Base-by-base conservation (phyloP, 2,797 vertebrate species). In the Numenius phaeopus region DNA sequence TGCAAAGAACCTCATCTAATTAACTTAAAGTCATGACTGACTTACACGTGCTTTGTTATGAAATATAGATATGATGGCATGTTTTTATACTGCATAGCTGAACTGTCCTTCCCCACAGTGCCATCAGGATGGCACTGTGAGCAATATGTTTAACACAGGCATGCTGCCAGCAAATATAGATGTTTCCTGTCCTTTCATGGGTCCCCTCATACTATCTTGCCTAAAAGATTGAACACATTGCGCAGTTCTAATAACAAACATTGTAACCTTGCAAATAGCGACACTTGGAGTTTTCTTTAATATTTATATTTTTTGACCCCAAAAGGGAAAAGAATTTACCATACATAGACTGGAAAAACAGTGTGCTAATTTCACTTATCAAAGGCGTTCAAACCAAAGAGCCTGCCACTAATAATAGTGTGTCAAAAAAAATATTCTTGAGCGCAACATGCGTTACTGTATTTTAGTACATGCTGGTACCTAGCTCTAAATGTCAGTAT, bases 1-100 rank as follows among this genome's bases (percentile, higher is more conserved):
- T 98, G 98, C 98, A 98, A 98, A 98, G 98, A 89, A 97, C 97
- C 95, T 96, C 95, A 76, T 96, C 84, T 96, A 91, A 97, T 97
- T 97, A 94, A 89, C 93, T 84, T 91, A 83, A 94, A 89, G 96
- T 84, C 72, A 23, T 44, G 94, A 92, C 92, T 79, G 96, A 87
- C 96, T 95, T 61, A 70, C 18, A 17, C 29, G 40, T 57, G 73
- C 86, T 94, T 83, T 97, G 94, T 94, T 97, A 67, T 97, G 97
- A 94, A 97, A 95, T 69, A 50, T 27, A 79, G 95, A 94, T 88
- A 87, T 58, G 94, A 91, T 29, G 83, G 81, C 58, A 94, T 98
- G 98, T 98, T 98, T 98, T 98, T 71, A 22, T 95, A 94, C 65
- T 3, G 62, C 97, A 97, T 96, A 96, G 94, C 87, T 97, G 88